Evolutionary conservation across 2,113 vertebrate genomes (phyloP).

Genomic region (Stictonetta naevosa): DNA sequence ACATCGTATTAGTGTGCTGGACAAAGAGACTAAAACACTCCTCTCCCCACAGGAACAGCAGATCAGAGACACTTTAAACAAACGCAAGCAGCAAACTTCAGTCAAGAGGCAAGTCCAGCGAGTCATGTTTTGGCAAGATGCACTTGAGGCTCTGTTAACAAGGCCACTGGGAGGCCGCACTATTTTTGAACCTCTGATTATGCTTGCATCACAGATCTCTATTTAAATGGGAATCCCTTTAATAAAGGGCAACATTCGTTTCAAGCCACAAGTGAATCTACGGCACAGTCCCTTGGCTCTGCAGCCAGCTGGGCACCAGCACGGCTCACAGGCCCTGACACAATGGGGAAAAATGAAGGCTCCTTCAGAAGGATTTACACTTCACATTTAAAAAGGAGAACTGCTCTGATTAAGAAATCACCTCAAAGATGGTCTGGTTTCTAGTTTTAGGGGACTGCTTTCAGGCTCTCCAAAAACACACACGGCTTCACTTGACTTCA

Average conservation of each 20-base stretch:
- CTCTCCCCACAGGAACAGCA: background rate
- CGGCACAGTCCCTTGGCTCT: background rate
- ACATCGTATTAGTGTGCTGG: background rate
- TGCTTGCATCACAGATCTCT: background rate
- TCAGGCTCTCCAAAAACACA: conserved; percentile 16
- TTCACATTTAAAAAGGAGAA: background rate
- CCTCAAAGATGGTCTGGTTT: background rate
- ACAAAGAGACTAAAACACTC: background rate
- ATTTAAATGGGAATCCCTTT: background rate
- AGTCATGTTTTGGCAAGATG: conserved; percentile 22
- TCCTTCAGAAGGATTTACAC: background rate
- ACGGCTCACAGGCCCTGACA: too few relatives aligned
- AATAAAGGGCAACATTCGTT: fast-evolving
- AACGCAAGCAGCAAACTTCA: background rate
- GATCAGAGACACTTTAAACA: background rate
- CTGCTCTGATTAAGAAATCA: background rate
- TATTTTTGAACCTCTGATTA: background rate
- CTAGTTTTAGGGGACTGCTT: background rate
- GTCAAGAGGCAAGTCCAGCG: background rate
- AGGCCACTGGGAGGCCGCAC: background rate
- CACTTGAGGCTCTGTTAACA: background rate
- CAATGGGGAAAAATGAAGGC: too few relatives aligned
- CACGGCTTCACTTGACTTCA: background rate
- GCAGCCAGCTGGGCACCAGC: background rate
- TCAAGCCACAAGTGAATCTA: background rate